Base-by-base conservation (phyloP, 1,140 invertebrate genomes). In the Prorops nasuta region DNA sequence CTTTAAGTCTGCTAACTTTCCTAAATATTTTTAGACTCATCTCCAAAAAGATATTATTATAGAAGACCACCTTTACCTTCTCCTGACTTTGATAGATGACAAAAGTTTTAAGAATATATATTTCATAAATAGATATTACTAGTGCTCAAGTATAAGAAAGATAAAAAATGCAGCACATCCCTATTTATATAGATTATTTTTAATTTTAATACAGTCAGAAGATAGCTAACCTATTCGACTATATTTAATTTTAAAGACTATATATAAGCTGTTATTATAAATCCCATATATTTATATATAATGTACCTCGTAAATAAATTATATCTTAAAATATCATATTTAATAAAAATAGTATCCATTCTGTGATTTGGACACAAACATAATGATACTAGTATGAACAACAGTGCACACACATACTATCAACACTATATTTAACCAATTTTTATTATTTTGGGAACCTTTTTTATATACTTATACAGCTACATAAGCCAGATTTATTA, bases 61-160 rank as follows among this genome's bases (percentile, higher is more conserved):
- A 49, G 44, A 21, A 67, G 60, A 37, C 63, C 63, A 15, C 62
- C 64, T 12, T 34, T 69, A 18, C 66, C 66, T 7, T 16, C 49
- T 20, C 66, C 66, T 44, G 66, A 66, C 49, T 69, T 69, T 49
- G 64, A 64, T 18, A 64, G 56, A 50, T 56, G 40, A 59, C 20
- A 49, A 36, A 36, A 28, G 4, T 28, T 28, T 28, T n/a, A n/a
- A n/a, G 10, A 10, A 4, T 28, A 28, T 12, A 15, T 14, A 42
- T 32, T 39, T 44, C 8, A 41, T 21, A 21, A 41, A 38, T 14
- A 12, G 12, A 14, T 10, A 44, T 18, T 18, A 31, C 3, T 12
- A 44, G 18, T 12, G 28, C 15, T n/a, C n/a, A n/a, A n/a, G n/a
- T n/a, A n/a, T n/a, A n/a, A n/a, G n/a, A n/a, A n/a, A n/a, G n/a